A percentile compares a stretch with the other conserved stretches of the same genome.
Evolutionary conservation across 2,797 vertebrate genomes (phyloP).

Genomic region (Halcyon badia): DNA sequence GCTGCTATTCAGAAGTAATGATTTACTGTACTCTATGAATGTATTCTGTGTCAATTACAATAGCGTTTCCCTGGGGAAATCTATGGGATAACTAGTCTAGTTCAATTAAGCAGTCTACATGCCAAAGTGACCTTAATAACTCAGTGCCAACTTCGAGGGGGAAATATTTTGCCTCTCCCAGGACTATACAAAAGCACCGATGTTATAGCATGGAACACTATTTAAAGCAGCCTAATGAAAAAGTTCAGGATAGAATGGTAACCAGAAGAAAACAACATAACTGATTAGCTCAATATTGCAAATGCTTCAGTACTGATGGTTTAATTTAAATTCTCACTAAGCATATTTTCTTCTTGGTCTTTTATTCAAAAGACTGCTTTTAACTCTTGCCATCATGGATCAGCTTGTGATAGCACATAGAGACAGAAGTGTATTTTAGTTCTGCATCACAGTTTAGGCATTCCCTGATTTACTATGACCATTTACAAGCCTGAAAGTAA

Average conservation of each 20-base stretch:
- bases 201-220: neutral
- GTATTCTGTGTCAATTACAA: slow-evolving; percentile 45
- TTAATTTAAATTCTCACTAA: slow-evolving; percentile 10
- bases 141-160: slow-evolving; percentile 14
- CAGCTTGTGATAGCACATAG: neutral
- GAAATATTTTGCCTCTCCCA: slow-evolving; percentile 34
- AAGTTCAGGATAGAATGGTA: neutral
- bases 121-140: slow-evolving; percentile 43
- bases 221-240: slow-evolving; percentile 24
- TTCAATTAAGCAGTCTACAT: slow-evolving; percentile 58
- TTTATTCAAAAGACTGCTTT: neutral
- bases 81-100: slow-evolving; percentile 24
- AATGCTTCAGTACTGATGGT: neutral
- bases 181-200: neutral
- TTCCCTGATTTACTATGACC: neutral
- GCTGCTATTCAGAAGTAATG: slow-evolving; percentile 48
- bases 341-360: neutral
- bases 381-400: neutral
- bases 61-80: slow-evolving; percentile 24
- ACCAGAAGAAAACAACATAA: neutral
- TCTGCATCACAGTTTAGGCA: neutral
- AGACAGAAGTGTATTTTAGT: neutral
- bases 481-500: neutral
- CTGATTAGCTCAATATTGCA: neutral
- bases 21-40: slow-evolving; percentile 41